A percentile compares a stretch with the other conserved stretches of the same genome.
Evolutionary conservation across 2,888 invertebrate genomes (phyloP).

Genomic region (Calameuta pallipes): DNA sequence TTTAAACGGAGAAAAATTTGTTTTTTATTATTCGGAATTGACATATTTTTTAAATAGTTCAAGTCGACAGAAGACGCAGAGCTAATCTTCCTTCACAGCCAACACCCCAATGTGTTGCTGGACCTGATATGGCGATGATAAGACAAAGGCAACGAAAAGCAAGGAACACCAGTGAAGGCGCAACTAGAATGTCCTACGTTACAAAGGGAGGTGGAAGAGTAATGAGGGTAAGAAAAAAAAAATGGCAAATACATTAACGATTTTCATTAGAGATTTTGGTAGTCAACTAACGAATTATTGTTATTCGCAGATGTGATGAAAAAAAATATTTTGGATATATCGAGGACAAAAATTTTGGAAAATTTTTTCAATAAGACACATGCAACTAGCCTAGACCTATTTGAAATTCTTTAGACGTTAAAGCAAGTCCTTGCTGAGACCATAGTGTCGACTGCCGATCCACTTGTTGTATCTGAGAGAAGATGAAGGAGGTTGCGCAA

Average conservation of each 20-base stretch:
- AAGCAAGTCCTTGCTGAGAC: background rate
- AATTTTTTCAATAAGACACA: background rate
- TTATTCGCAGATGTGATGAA: background rate
- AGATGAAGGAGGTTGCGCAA: background rate
- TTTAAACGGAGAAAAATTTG: background rate
- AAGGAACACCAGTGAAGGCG: background rate
- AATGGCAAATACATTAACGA: background rate
- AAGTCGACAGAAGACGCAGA: background rate
- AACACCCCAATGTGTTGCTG: background rate
- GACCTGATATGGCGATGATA: background rate
- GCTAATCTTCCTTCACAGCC: background rate
- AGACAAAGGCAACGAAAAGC: background rate
- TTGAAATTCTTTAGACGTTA: background rate
- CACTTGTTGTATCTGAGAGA: background rate
- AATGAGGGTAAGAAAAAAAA: background rate
- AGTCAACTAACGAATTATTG: background rate
- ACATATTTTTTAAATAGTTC: too few species aligned
- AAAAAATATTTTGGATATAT: background rate
- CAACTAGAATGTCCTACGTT: background rate
- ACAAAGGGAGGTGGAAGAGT: constrained; percentile 1
- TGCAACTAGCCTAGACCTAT: background rate
- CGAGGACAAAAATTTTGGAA: background rate
- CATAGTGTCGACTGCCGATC: background rate
- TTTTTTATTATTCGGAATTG: too few species aligned
- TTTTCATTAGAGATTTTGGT: background rate